These are phyloP conservation scores for Danaus melanippus DNA, from an alignment of 1,140 invertebrate species.

Conservation along the genomic window DNA sequence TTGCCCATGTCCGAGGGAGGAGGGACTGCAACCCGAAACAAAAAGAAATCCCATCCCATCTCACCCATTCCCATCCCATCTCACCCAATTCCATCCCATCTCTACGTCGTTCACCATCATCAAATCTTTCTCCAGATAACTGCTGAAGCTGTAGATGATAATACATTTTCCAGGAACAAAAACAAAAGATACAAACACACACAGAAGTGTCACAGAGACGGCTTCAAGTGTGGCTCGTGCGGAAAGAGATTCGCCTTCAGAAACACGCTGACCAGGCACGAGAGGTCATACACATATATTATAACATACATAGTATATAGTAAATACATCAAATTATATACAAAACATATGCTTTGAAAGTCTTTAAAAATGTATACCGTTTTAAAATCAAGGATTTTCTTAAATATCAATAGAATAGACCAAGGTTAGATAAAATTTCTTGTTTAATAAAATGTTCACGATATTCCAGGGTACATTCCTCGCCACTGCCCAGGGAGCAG, in stretches of 20 bases:
- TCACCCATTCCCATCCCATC: background rate
- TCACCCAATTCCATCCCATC: background rate
- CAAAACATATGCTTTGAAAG: background rate
- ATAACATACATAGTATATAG: background rate
- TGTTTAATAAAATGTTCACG: background rate
- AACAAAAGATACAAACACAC: slow-evolving; percentile 31
- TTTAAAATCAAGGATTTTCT: background rate
- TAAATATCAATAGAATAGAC: background rate
- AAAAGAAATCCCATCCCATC: background rate
- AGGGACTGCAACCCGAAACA: background rate
- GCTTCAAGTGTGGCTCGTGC: slow-evolving; percentile 26
- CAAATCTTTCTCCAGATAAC: background rate
- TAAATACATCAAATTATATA: background rate
- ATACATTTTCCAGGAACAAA: slow-evolving; percentile 23
- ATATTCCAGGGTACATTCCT: slow-evolving; percentile 21
- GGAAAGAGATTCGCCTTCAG: slow-evolving; percentile 18
- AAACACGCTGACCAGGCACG: slow-evolving; percentile 9
- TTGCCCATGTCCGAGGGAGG: background rate
- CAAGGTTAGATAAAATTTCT: background rate
- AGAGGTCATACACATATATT: background rate
- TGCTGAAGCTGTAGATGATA: background rate
- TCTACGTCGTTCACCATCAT: background rate
- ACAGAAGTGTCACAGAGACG: slow-evolving; percentile 27
- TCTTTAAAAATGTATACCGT: too few relatives aligned
- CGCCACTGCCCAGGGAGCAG: slow-evolving; percentile 25